Base-by-base conservation (phyloP, 1,140 invertebrate genomes). In the Parapsyche elsis region DNA sequence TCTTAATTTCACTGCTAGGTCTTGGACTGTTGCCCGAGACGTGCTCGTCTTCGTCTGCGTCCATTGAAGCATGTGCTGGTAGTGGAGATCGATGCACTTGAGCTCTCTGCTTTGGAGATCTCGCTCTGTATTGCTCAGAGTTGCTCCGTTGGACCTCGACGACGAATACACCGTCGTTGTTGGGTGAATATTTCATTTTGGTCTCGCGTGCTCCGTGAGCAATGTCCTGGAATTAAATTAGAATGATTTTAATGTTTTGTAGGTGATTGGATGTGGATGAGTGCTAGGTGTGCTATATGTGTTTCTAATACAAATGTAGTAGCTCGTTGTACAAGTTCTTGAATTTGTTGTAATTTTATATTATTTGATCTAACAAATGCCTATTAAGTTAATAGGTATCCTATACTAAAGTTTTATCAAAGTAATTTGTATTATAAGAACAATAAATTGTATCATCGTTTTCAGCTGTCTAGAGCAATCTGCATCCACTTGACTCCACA, bases 121-220 rank as follows among this genome's bases (percentile, higher is more conserved):
- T 87, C 21, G 64, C 26, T 83, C 44, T 84, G 85, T 61, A 78
- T 82, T 84, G 79, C 57, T 86, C 84, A 19, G 84, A 83, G n/a
- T 83, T 83, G 73, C 76, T 81, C 82, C 91, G 90, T 84, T 90
- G 90, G 0, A 94, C 93, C 84, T 95, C 94, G 1, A 94, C 93
- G 0, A 95, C 93, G 80, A 94, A 94, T 24, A 94, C 93, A n/a
- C 93, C 93, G 78, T 93, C 92, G 86, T 93, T 92, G 82, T 94
- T 92, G 19, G 91, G 90, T 19, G 91, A 92, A 80, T 92, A 92
- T 82, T 92, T 92, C 91, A 93, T 92, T 82, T 92, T 93, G 0
- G 92, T 93, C 84, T 92, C 92, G 4, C 92, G 88, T 24, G 92
- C 91, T 64, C 92, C 91, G 75, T 91, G 90, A 26, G 91, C 90